phyloP scores from a whole-genome alignment of 2,797 vertebrate genomes.

The Chaenodraco wilsoni region DNA sequence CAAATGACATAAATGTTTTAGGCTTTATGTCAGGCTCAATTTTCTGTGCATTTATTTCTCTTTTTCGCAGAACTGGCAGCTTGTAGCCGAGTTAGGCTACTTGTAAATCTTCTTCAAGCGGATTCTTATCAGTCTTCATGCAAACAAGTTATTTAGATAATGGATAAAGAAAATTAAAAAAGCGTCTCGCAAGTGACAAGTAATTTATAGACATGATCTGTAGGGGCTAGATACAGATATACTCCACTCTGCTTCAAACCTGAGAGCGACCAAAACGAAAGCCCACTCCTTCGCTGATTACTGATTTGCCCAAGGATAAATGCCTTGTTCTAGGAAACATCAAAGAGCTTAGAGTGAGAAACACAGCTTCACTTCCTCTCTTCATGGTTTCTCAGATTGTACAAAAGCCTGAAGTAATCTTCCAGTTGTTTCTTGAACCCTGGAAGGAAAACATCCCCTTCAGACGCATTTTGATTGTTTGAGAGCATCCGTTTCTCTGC shows the following conservation, averaged over 20 bases:
- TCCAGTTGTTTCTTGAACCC: conserved; percentile 22
- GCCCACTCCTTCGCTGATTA: conserved; percentile 27
- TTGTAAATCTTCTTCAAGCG: conserved; percentile 12
- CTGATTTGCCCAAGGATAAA: conserved; percentile 44
- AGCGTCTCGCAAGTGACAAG: background rate
- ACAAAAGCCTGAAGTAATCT: conserved; percentile 29
- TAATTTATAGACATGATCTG: conserved; percentile 34
- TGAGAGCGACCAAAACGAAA: conserved; percentile 30
- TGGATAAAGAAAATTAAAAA: too few species aligned
- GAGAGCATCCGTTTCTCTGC: conserved; percentile 5
- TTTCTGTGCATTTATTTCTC: conserved; percentile 6
- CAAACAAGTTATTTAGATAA: conserved; percentile 1
- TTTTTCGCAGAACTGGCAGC: conserved; percentile 15
- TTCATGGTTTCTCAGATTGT: conserved; percentile 15
- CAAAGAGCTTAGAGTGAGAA: conserved; percentile 40
- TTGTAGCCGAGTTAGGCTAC: conserved; percentile 19
- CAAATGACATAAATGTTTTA: background rate
- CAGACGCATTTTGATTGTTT: conserved; percentile 14
- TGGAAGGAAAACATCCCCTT: conserved; percentile 16
- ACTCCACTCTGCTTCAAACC: conserved; percentile 33
- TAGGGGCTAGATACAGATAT: conserved; percentile 26
- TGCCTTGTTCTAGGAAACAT: conserved; percentile 47
- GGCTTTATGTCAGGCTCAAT: background rate
- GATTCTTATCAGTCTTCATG: conserved; percentile 25
- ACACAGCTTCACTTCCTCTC: conserved; percentile 32